These are phyloP conservation scores for Sisyra terminalis DNA, from an alignment of 2,888 invertebrate species.

Conservation along the genomic window DNA sequence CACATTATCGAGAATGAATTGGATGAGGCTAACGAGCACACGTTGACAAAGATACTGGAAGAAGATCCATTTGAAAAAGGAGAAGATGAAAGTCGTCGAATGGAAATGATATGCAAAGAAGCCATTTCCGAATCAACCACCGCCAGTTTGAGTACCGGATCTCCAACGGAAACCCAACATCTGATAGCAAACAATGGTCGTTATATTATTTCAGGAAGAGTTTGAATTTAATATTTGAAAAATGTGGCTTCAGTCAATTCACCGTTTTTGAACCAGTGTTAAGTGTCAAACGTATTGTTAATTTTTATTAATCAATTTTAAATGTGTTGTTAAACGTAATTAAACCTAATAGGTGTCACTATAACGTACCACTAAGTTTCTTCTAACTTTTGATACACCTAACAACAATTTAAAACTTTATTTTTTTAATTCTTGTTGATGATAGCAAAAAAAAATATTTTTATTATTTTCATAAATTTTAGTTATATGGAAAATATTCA, in stretches of 20 bases:
- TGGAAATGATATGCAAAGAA: conserved; percentile 14
- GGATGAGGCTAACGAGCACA: conserved; percentile 25
- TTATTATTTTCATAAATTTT: too few species aligned
- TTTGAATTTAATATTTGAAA: not conserved
- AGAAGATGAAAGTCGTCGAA: conserved; percentile 33
- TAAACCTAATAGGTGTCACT: not conserved
- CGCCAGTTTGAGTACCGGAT: conserved; percentile 43
- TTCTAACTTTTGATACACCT: too few species aligned
- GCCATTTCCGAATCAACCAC: conserved; percentile 36
- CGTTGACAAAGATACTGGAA: conserved; percentile 53
- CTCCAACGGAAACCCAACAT: conserved; percentile 52
- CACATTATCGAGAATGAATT: conserved; percentile 14
- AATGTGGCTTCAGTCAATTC: not conserved
- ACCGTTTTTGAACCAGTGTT: not conserved
- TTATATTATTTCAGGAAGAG: not conserved
- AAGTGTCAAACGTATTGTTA: not conserved
- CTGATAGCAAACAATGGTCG: conserved; percentile 30
- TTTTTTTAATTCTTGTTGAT: too few species aligned
- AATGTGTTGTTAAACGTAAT: not conserved
- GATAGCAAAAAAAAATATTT: too few species aligned
- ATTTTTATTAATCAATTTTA: not conserved
- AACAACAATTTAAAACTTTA: too few species aligned
- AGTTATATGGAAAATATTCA: too few species aligned
- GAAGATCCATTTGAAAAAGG: conserved; percentile 43
- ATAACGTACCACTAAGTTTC: too few species aligned